Base-by-base conservation (phyloP, 53 echinoderm and acorn worm species). In the Stichopus horrens region DNA sequence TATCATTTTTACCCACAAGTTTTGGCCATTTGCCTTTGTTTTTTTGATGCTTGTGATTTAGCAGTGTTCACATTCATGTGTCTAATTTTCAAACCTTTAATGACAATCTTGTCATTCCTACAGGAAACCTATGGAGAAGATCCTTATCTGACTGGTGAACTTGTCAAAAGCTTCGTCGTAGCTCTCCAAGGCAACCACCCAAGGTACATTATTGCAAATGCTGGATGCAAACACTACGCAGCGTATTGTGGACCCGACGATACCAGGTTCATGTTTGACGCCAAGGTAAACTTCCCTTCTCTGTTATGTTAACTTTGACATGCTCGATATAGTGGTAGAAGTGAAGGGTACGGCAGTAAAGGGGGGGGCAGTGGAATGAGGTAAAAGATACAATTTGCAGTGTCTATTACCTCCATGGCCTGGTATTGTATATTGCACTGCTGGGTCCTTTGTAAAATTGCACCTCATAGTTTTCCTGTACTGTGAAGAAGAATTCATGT, bases 51-150 rank as follows among this genome's bases (percentile, higher is more conserved):
- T 37, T 37, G 37, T 37, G 37, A 37, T 37, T 63, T 13, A 16
- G 14, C 63, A 63, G 63, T 10, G 11, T 63, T 63, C 11, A 63
- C 14, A 0, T 4, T 63, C 0, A 59, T 60, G 60, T 63, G 7
- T 16, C 63, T 63, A 16, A 63, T 8, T 63, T 37, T 63, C 63
- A 63, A 63, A 7, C 14, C 16, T 63, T 16, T 13, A 63, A 13
- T 5, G 14, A 63, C 10, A 4, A 13, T 10, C 63, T 63, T 63
- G 71, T 18, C 76, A 51, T 54, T 76, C 18, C 75, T 77, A 14
- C 76, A 97, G 97, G 97, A 97, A 88, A 97, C 97, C 8, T 97
- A 97, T 71, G 97, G 97, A 74, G 97, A 97, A 73, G 97, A 97
- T 86, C 95, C 97, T 21, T 94, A 91, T 83, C 71, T 97, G 80